phyloP scores from a whole-genome alignment of 2,888 invertebrate species.

The Pteria penguin region DNA sequence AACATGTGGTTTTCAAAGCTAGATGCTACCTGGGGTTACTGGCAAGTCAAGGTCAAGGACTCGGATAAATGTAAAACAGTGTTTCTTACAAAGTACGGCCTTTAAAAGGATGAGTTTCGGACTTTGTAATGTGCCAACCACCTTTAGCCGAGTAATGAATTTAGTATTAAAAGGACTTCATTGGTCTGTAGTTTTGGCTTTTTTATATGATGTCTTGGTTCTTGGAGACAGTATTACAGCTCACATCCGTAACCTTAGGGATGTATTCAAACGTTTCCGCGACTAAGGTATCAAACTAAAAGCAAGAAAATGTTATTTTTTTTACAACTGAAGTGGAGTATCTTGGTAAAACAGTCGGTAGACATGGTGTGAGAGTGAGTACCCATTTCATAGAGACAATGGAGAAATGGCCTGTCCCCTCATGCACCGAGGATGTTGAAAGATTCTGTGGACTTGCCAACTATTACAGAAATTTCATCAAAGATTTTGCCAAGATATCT shows the following conservation, averaged over 20 bases:
- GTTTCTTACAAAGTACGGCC: too few species aligned
- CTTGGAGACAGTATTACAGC: background rate
- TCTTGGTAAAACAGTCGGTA: background rate
- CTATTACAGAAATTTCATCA: slow-evolving; percentile 18
- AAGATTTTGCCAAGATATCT: slow-evolving; percentile 24
- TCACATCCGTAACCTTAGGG: background rate
- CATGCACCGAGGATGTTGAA: slow-evolving; percentile 4
- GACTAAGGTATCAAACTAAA: slow-evolving; percentile 17
- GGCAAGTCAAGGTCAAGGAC: too few species aligned
- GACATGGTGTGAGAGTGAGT: slow-evolving; percentile 6
- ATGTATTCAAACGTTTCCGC: background rate
- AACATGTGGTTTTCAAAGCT: too few species aligned
- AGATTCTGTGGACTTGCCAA: slow-evolving; percentile 12
- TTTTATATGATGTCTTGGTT: background rate
- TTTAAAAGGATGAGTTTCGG: too few species aligned
- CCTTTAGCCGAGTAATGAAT: background rate
- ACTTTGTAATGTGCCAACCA: too few species aligned
- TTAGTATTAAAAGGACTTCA: background rate
- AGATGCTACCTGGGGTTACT: too few species aligned
- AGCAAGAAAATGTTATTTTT: background rate
- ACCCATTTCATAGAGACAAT: background rate
- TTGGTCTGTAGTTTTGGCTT: background rate
- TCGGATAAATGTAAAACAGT: too few species aligned
- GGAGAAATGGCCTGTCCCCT: slow-evolving; percentile 7
- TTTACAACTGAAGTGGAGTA: background rate